A percentile compares a stretch with the other conserved stretches of the same genome.
Conservation (phyloP, 2,888 invertebrate genomes). For the Mythimna pallens region DNA sequence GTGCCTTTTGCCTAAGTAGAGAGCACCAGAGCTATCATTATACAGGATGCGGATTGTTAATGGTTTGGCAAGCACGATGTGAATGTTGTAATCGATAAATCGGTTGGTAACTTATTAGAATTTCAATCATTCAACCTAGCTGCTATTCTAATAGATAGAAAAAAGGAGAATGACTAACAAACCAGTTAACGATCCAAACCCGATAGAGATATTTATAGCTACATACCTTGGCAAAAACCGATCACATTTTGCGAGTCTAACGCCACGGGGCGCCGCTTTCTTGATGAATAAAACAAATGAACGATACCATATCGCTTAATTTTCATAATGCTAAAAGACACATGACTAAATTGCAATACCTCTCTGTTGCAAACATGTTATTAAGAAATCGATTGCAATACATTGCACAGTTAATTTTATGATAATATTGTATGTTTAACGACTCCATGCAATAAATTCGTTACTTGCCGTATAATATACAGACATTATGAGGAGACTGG, state of each 20-base stretch:
- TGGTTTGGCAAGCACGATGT: constrained; percentile 3
- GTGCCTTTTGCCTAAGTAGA: constrained; percentile 13
- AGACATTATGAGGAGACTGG: constrained; percentile 46
- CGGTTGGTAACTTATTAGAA: not conserved
- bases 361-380: constrained; percentile 21
- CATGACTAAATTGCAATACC: constrained; percentile 15
- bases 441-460: constrained; percentile 31
- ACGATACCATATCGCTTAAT: constrained; percentile 2
- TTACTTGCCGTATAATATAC: constrained; percentile 22
- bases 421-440: constrained; percentile 41
- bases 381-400: constrained; percentile 48
- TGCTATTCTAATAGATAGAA: not conserved
- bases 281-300: constrained; percentile 42
- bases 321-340: constrained; percentile 6
- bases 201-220: constrained; percentile 26
- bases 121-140: constrained; percentile 13
- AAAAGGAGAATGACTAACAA: constrained; percentile 18
- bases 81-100: constrained; percentile 11
- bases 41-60: constrained; percentile 6
- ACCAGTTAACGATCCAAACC: constrained; percentile 27
- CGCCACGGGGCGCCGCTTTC: constrained; percentile 46
- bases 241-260: not conserved
- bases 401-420: constrained; percentile 37
- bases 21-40: constrained; percentile 29
- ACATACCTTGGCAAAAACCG: constrained; percentile 19